Conservation (phyloP, 2,888 invertebrate species). For the Leptinotarsa rubiginosa region DNA sequence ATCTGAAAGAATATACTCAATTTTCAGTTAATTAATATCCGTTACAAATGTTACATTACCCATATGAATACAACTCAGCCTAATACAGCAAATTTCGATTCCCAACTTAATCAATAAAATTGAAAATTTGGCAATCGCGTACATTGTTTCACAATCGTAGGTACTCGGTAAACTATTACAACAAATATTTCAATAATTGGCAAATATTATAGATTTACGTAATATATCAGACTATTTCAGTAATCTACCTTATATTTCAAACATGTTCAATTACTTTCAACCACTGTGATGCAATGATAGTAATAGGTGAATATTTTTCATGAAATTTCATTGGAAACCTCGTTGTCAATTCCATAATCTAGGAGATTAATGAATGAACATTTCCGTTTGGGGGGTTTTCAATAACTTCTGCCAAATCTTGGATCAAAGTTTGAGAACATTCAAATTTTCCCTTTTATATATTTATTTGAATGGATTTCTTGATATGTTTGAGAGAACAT, state of each 20-base stretch:
- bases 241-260: slow-evolving; percentile 3
- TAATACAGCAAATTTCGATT: neutral
- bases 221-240: neutral
- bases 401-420: too few relatives aligned
- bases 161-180: neutral
- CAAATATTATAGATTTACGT: neutral
- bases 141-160: neutral
- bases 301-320: neutral
- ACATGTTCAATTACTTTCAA: neutral
- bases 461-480: too few relatives aligned
- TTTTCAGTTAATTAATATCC: too few relatives aligned
- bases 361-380: too few relatives aligned
- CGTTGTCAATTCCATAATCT: neutral
- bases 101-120: neutral
- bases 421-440: too few relatives aligned
- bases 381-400: too few relatives aligned
- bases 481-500: too few relatives aligned
- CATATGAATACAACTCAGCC: neutral
- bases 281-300: neutral
- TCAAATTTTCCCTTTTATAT: too few relatives aligned
- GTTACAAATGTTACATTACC: neutral
- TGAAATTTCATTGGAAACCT: neutral
- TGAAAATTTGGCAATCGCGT: neutral
- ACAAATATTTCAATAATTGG: slow-evolving; percentile 7
- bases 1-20: too few relatives aligned